A percentile compares a stretch with the other conserved stretches of the same genome.
phyloP scores from a whole-genome alignment of 2,888 invertebrate genomes.

The Lycocerus yunnanus region DNA sequence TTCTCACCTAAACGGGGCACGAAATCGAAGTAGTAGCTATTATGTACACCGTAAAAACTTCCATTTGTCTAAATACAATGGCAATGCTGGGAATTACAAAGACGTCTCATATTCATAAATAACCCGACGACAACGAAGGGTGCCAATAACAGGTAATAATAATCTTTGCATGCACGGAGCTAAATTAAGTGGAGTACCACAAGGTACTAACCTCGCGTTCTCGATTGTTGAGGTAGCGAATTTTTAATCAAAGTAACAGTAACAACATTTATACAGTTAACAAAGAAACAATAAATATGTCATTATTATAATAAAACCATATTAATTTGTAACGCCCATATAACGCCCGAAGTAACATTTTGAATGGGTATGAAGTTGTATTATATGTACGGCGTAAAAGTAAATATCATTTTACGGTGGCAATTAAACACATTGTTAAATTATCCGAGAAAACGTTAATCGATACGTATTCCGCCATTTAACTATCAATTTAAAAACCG shows the following conservation, averaged over 20 bases:
- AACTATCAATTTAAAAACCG: constrained; percentile 15
- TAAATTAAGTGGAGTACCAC: neutral
- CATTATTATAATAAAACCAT: neutral
- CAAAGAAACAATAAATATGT: neutral
- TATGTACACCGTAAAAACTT: neutral
- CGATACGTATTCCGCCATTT: constrained; percentile 10
- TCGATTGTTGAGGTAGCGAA: neutral
- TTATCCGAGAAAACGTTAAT: constrained; percentile 19
- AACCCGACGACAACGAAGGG: neutral
- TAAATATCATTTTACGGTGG: neutral
- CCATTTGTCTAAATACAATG: neutral
- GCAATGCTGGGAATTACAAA: neutral
- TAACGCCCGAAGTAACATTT: neutral
- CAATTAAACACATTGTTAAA: constrained; percentile 5
- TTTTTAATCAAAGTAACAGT: neutral
- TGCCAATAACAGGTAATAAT: neutral
- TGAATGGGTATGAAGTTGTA: constrained; percentile 1
- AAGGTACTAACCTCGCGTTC: neutral
- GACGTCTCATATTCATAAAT: neutral
- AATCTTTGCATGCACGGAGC: too few relatives aligned
- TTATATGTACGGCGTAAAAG: neutral
- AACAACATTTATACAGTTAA: neutral
- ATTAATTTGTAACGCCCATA: neutral
- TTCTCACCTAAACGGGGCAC: neutral
- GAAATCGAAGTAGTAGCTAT: neutral